Evolutionary conservation across 2,113 vertebrate genomes (phyloP).

Genomic region (Halcyon senegalensis): DNA sequence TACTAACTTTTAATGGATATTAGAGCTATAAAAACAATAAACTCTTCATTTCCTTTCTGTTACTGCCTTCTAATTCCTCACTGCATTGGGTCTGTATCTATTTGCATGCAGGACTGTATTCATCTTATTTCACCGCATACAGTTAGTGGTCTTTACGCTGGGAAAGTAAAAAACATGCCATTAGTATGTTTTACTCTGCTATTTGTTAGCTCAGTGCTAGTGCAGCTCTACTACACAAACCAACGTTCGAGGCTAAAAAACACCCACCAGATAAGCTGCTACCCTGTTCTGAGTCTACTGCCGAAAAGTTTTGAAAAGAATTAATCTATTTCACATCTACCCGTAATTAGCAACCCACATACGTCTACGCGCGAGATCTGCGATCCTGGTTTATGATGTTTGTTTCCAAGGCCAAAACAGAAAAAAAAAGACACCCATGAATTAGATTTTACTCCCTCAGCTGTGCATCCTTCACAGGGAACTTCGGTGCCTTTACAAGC

Average conservation of each 20-base stretch:
- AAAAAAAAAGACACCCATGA: not conserved
- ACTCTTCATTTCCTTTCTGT: conserved; percentile 45
- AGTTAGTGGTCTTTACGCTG: not conserved
- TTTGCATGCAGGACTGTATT: not conserved
- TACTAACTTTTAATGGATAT: conserved; percentile 80
- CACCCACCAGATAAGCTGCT: not conserved
- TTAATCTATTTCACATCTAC: not conserved
- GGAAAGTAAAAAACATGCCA: not conserved
- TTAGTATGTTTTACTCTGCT: not conserved
- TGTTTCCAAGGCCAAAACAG: not conserved
- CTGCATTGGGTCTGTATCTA: not conserved
- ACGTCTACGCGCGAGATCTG: not conserved
- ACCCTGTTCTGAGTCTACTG: not conserved
- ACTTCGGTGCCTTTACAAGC: not conserved
- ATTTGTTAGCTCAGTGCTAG: not conserved
- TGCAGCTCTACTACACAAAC: not conserved
- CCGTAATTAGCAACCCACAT: not conserved
- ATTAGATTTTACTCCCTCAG: not conserved
- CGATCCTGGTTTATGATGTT: not conserved
- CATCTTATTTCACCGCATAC: not conserved
- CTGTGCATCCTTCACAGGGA: not conserved
- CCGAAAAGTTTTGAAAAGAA: conserved; percentile 8
- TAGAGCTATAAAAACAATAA: conserved; percentile 66
- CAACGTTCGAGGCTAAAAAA: not conserved
- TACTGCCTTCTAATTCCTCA: conserved; percentile 10